A percentile compares a stretch with the other conserved stretches of the same genome.
phyloP scores from a whole-genome alignment of 2,113 vertebrate species.

The Microtus montanus region DNA sequence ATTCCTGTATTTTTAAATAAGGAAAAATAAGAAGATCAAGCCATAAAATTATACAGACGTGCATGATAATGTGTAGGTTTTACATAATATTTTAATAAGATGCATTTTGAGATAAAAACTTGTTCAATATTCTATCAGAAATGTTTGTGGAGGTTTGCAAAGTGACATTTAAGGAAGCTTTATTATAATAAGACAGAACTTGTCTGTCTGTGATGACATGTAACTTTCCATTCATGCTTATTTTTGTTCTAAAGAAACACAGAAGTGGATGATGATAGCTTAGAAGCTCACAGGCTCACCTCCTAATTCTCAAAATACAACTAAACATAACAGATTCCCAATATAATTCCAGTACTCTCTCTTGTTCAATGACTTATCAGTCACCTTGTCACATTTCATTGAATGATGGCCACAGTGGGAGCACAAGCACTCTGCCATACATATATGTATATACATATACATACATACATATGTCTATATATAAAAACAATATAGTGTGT shows the following conservation, averaged over 20 bases:
- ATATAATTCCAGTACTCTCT: neutral
- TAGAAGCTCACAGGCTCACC: neutral
- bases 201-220: neutral
- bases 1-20: neutral
- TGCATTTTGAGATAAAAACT: neutral
- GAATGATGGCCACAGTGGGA: slow-evolving; percentile 20
- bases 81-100: neutral
- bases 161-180: neutral
- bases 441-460: neutral
- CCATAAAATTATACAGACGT: neutral
- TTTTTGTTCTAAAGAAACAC: neutral
- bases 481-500: slow-evolving; percentile 5
- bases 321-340: slow-evolving; percentile 3
- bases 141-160: neutral
- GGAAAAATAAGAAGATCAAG: neutral
- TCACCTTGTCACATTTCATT: slow-evolving; percentile 20
- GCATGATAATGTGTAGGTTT: neutral
- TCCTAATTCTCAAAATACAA: neutral
- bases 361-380: neutral
- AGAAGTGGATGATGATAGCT: neutral
- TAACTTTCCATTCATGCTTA: neutral
- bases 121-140: slow-evolving; percentile 24
- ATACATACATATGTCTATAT: neutral
- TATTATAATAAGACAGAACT: neutral
- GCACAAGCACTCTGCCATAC: neutral